Percentiles rank a stretch among this genome's conserved stretches.
phyloP scores from a whole-genome alignment of 2,888 invertebrate genomes.

The Plagiodera versicolora region DNA sequence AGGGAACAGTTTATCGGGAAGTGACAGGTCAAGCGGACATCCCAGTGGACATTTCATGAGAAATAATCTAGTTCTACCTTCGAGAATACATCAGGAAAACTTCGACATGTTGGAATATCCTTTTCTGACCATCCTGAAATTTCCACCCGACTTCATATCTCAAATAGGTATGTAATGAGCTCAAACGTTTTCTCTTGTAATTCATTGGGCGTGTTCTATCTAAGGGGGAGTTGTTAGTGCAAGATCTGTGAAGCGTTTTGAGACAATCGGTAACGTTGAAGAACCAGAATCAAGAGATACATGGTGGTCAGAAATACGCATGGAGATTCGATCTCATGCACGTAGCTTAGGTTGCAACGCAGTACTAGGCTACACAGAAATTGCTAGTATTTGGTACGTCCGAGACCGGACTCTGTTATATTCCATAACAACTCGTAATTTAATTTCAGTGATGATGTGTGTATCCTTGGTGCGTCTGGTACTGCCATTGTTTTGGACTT shows the following conservation, averaged over 20 bases:
- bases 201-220: slow-evolving; percentile 6
- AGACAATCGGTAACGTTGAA: slow-evolving; percentile 79
- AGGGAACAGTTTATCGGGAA: slow-evolving; percentile 77
- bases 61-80: slow-evolving; percentile 61
- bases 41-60: slow-evolving; percentile 61
- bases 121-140: slow-evolving; percentile 89
- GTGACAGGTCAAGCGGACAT: slow-evolving; percentile 64
- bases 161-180: slow-evolving; percentile 77
- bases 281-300: slow-evolving; percentile 90
- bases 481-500: slow-evolving; percentile 85
- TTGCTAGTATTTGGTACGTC: slow-evolving; percentile 84
- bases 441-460: slow-evolving; percentile 83
- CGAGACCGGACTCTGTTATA: slow-evolving; percentile 17
- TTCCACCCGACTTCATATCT: slow-evolving; percentile 85
- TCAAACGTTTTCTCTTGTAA: neutral
- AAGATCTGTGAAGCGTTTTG: slow-evolving; percentile 79
- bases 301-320: slow-evolving; percentile 97
- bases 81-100: slow-evolving; percentile 73
- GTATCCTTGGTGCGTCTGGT: slow-evolving; percentile 89
- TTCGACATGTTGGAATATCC: slow-evolving; percentile 94
- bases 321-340: slow-evolving; percentile 93
- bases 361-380: slow-evolving; percentile 91
- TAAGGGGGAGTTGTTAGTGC: slow-evolving; percentile 81
- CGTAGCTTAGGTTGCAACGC: slow-evolving; percentile 91
- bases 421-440: neutral